Evolutionary conservation across 2,113 vertebrate genomes (phyloP).

Genomic region (Cygnus buccinator): DNA sequence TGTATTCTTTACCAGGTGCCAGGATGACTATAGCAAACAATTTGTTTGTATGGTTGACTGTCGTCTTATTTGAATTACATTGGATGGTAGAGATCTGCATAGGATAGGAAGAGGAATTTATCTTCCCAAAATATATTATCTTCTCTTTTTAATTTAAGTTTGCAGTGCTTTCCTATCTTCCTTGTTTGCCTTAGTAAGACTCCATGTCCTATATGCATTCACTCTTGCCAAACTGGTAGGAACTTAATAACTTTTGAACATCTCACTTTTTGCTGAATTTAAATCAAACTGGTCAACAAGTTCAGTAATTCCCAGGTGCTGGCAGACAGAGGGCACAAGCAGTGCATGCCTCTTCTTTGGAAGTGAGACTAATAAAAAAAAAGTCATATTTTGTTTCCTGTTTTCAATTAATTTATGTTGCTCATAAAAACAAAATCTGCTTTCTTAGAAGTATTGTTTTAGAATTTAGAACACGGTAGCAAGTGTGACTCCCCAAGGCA

Average conservation of each 20-base stretch:
- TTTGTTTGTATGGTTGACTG: background rate
- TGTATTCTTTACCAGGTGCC: background rate
- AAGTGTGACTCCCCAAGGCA: background rate
- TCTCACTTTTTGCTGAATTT: background rate
- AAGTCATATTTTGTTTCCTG: background rate
- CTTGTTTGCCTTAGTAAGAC: background rate
- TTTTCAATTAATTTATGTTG: constrained; percentile 3
- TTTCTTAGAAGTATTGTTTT: background rate
- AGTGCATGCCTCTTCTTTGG: background rate
- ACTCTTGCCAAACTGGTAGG: background rate
- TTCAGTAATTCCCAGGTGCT: background rate
- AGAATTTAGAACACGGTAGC: background rate
- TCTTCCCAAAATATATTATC: background rate
- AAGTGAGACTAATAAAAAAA: background rate
- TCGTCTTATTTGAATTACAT: background rate
- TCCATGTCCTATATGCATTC: background rate
- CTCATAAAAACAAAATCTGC: background rate
- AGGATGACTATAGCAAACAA: background rate
- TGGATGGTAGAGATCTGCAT: background rate
- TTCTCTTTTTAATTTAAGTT: background rate
- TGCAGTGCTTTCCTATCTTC: background rate
- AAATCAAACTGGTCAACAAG: background rate
- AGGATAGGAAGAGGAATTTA: background rate
- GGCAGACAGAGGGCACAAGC: background rate
- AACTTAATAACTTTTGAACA: background rate